These are phyloP conservation scores for Crocodylus rhombifer DNA, from an alignment of 2,797 vertebrate species.

Conservation along the genomic window DNA sequence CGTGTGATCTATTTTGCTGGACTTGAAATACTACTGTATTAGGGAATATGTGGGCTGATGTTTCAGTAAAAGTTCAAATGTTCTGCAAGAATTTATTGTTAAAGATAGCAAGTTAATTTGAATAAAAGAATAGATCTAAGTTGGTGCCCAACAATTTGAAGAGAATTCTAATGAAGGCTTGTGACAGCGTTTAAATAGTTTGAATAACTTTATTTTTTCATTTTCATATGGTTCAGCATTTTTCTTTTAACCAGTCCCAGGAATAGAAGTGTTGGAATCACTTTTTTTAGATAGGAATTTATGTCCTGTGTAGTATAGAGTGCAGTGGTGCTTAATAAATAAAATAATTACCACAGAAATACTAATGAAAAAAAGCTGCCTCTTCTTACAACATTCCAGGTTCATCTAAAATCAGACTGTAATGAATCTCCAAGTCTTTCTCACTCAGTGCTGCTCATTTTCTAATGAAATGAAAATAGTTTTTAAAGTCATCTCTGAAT, in stretches of 20 bases:
- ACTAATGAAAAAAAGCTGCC: background rate
- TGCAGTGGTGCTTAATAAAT: background rate
- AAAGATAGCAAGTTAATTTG: background rate
- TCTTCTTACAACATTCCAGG: background rate
- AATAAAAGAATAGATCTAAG: background rate
- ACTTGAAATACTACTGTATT: background rate
- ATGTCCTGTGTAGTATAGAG: background rate
- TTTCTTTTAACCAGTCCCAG: background rate
- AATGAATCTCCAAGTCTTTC: background rate
- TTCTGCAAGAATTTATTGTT: background rate
- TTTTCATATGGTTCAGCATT: background rate
- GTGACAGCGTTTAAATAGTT: background rate
- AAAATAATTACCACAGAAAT: background rate
- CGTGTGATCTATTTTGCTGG: too few relatives aligned
- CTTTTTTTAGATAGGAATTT: background rate
- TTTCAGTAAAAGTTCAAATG: background rate
- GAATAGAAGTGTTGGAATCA: background rate
- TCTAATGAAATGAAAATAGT: background rate
- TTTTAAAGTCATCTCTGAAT: background rate
- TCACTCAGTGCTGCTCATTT: background rate
- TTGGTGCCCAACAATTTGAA: background rate
- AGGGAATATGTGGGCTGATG: background rate
- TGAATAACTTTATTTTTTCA: background rate
- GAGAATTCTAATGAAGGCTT: background rate
- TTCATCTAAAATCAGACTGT: background rate